Conservation (phyloP, 1,140 invertebrate genomes). For the Cydia splendana region DNA sequence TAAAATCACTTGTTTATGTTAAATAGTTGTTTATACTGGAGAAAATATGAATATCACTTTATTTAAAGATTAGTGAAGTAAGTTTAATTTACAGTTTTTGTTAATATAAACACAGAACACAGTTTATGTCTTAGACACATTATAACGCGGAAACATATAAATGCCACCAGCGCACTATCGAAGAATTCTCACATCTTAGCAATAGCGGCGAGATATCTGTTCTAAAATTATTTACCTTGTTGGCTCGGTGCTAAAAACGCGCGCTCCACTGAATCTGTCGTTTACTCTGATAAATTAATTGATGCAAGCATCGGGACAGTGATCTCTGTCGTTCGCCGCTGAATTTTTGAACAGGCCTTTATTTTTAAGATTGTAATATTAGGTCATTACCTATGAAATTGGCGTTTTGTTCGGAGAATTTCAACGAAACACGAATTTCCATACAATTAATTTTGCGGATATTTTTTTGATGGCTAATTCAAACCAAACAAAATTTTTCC, state of each 20-base stretch:
- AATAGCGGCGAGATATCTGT: slow-evolving; percentile 52
- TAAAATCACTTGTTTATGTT: slow-evolving; percentile 4
- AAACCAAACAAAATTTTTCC: too few relatives aligned
- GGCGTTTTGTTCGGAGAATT: too few relatives aligned
- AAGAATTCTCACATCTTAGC: slow-evolving; percentile 25
- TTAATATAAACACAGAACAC: background rate
- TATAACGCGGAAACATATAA: slow-evolving; percentile 11
- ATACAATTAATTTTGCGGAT: too few relatives aligned
- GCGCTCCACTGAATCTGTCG: slow-evolving; percentile 47
- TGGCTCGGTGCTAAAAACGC: slow-evolving; percentile 43
- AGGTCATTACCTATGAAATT: too few relatives aligned
- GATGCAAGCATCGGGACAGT: slow-evolving; percentile 39
- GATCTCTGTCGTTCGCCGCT: background rate
- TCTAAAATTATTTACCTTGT: slow-evolving; percentile 63
- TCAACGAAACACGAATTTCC: too few relatives aligned
- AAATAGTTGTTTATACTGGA: background rate
- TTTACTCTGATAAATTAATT: slow-evolving; percentile 40
- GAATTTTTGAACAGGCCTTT: background rate
- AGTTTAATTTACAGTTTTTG: background rate
- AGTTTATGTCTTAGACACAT: background rate
- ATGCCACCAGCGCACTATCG: slow-evolving; percentile 27
- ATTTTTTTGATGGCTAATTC: too few relatives aligned
- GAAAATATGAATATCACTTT: background rate
- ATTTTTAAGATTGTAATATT: background rate
- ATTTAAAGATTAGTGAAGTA: background rate